Evolutionary conservation across 2,797 vertebrate genomes (phyloP).

Genomic region (Hippopotamyrus pictus): DNA sequence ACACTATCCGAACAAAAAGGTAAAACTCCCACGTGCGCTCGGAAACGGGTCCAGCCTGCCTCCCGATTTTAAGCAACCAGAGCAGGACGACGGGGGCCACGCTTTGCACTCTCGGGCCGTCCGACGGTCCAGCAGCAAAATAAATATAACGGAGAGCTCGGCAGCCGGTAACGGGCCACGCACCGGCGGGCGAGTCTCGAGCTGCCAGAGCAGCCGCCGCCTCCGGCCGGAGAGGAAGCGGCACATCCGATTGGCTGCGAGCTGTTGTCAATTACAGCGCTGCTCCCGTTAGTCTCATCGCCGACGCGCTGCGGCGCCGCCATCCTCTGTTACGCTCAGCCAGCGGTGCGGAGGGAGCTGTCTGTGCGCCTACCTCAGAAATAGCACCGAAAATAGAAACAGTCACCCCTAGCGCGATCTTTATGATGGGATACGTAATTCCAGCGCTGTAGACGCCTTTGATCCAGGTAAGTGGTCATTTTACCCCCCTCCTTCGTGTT

Average conservation of each 20-base stretch:
- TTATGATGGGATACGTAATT: slow-evolving; percentile 38
- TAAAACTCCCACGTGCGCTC: background rate
- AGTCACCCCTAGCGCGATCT: background rate
- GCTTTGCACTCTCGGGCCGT: background rate
- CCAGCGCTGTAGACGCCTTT: slow-evolving; percentile 32
- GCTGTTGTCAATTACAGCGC: slow-evolving; percentile 39
- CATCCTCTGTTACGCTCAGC: slow-evolving; percentile 46
- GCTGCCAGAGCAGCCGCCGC: background rate
- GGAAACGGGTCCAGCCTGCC: background rate
- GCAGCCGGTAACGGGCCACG: background rate
- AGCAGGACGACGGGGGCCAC: background rate
- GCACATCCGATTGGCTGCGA: background rate
- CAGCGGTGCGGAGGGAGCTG: slow-evolving; percentile 35
- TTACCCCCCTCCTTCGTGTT: background rate
- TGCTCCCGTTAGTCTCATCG: slow-evolving; percentile 38
- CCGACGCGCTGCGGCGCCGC: slow-evolving; percentile 53
- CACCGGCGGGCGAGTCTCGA: background rate
- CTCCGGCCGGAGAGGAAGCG: background rate
- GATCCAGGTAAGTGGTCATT: slow-evolving; percentile 38
- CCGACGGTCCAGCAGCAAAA: background rate
- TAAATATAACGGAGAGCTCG: background rate
- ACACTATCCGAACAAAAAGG: background rate
- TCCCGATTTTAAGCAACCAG: background rate
- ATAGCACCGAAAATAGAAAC: slow-evolving; percentile 6
- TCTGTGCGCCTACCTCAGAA: background rate